A percentile compares a stretch with the other conserved stretches of the same genome.
Evolutionary conservation across 2,888 invertebrate species (phyloP).

Genomic region (Ariolimax columbianus): DNA sequence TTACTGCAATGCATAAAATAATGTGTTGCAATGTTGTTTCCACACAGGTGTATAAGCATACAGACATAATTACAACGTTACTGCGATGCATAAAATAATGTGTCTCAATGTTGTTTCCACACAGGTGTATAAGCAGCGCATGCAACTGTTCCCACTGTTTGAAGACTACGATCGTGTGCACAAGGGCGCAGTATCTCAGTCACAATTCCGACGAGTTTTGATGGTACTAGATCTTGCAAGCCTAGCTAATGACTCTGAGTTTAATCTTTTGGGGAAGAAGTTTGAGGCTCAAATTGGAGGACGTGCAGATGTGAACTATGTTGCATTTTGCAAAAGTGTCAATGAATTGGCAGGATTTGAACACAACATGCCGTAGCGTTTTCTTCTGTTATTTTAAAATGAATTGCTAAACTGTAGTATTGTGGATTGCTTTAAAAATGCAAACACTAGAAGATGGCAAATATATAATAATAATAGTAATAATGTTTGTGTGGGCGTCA

Average conservation of each 20-base stretch:
- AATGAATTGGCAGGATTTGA: conserved; percentile 74
- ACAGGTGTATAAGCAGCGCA: conserved; percentile 76
- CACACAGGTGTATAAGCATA: no score
- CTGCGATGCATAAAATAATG: background rate
- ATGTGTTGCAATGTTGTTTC: no score
- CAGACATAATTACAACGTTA: no score
- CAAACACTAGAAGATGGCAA: background rate
- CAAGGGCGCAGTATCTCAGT: conserved; percentile 77
- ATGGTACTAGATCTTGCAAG: conserved; percentile 76
- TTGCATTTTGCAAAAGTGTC: conserved; percentile 75
- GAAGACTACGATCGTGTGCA: conserved; percentile 78
- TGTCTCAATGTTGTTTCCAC: conserved; percentile 23
- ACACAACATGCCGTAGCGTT: conserved; percentile 69
- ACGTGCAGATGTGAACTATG: conserved; percentile 75
- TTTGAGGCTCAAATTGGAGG: conserved; percentile 76
- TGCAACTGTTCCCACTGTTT: conserved; percentile 79
- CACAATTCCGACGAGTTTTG: conserved; percentile 78
- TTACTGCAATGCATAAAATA: no score
- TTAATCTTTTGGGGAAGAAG: conserved; percentile 73
- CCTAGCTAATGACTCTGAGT: conserved; percentile 74
- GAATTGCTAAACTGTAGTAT: background rate
- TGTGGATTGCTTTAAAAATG: background rate
- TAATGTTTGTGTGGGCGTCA: no score
- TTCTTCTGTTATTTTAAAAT: background rate
- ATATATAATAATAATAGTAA: background rate